A percentile compares a stretch with the other conserved stretches of the same genome.
phyloP scores from a whole-genome alignment of 2,113 vertebrate genomes.

The Brienomyrus longianalis region DNA sequence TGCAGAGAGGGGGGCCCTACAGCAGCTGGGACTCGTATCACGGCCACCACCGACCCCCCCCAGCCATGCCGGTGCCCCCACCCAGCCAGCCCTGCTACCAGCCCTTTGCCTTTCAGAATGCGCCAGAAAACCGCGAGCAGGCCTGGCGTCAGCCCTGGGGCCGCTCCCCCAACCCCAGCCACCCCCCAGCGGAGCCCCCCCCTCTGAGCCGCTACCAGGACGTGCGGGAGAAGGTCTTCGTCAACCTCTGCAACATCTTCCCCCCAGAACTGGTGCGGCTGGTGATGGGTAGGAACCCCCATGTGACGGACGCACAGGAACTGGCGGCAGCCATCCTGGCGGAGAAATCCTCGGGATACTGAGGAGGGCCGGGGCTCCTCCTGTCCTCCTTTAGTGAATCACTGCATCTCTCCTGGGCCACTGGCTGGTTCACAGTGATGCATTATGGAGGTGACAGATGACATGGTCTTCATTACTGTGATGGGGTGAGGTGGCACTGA shows the following conservation, averaged over 20 bases:
- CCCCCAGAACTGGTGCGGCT: conserved; percentile 84
- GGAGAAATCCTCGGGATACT: conserved; percentile 65
- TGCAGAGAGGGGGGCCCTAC: conserved; percentile 69
- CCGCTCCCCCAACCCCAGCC: conserved; percentile 50
- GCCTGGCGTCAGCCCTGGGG: conserved; percentile 66
- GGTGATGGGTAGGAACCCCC: conserved; percentile 89
- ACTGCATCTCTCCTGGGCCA: conserved; percentile 44
- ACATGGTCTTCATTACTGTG: neutral
- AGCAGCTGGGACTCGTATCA: conserved; percentile 76
- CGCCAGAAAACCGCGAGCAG: conserved; percentile 73
- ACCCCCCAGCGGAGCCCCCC: conserved; percentile 65
- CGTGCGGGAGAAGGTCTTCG: conserved; percentile 77
- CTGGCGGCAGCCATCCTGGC: conserved; percentile 89
- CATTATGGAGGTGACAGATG: neutral
- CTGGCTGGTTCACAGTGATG: conserved; percentile 57
- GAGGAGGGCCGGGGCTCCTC: conserved; percentile 35
- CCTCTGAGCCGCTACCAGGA: conserved; percentile 60
- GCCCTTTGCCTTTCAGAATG: conserved; percentile 78
- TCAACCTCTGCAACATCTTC: conserved; percentile 96
- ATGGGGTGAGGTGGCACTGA: neutral
- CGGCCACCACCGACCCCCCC: conserved; percentile 56
- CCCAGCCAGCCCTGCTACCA: conserved; percentile 69
- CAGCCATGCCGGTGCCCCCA: conserved; percentile 22
- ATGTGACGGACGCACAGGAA: conserved; percentile 87
- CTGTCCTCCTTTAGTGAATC: conserved; percentile 43